These are phyloP conservation scores for Capra hircus DNA, from an alignment of 2,113 vertebrate genomes.

Conservation along the genomic window DNA sequence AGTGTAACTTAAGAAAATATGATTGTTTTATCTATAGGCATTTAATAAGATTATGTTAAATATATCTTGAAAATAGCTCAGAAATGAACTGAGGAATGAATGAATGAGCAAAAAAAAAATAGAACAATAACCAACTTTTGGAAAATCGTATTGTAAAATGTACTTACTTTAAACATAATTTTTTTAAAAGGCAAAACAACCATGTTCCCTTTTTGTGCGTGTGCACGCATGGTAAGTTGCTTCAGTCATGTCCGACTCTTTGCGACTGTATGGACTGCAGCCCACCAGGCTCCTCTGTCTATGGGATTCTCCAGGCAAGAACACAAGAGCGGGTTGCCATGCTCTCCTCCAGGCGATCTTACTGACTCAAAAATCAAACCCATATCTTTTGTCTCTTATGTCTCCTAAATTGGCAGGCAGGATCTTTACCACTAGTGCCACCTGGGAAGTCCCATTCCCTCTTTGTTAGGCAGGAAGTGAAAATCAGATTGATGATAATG, in stretches of 20 bases:
- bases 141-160: not conserved
- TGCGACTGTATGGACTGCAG: fast-evolving
- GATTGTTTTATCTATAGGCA: not conserved
- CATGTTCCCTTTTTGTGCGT: not conserved
- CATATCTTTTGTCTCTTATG: not conserved
- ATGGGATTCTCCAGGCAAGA: not conserved
- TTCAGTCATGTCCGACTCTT: not conserved
- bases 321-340: not conserved
- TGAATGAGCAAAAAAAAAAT: not conserved
- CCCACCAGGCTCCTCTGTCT: not conserved
- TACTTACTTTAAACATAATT: not conserved
- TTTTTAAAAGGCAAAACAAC: fast-evolving
- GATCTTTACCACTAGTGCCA: not conserved
- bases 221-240: not conserved
- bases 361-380: not conserved
- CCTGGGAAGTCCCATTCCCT: not conserved
- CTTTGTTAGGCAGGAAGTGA: not conserved
- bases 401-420: not conserved
- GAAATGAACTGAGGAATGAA: not conserved
- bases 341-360: not conserved
- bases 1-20: not conserved
- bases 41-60: not conserved
- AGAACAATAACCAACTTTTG: not conserved
- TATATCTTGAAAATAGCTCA: not conserved
- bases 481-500: not conserved